phyloP scores from a whole-genome alignment of 2,797 vertebrate genomes.

The Phalloptychus januarius region DNA sequence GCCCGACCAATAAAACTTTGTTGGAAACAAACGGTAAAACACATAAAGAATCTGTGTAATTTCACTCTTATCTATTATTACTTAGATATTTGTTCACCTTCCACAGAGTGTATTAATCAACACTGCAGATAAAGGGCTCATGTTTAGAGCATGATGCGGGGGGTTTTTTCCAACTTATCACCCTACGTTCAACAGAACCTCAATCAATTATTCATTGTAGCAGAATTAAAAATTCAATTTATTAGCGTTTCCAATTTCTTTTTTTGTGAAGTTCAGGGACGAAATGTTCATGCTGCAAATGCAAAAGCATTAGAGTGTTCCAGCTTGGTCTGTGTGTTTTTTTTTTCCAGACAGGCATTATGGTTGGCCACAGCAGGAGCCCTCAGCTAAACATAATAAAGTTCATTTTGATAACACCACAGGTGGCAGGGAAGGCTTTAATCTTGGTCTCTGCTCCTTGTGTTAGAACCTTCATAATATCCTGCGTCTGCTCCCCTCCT shows the following conservation, averaged over 20 bases:
- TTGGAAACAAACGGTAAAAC: slow-evolving; percentile 22
- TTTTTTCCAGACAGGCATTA: slow-evolving; percentile 53
- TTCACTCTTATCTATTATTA: slow-evolving; percentile 25
- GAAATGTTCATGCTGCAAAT: slow-evolving; percentile 25
- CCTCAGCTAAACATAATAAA: slow-evolving; percentile 66
- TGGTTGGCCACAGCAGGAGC: slow-evolving; percentile 55
- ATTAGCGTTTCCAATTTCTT: slow-evolving; percentile 15
- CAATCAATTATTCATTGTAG: slow-evolving; percentile 45
- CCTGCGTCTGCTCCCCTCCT: slow-evolving; percentile 18
- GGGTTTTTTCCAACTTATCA: slow-evolving; percentile 6
- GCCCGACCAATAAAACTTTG: slow-evolving; percentile 20
- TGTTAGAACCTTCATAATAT: slow-evolving; percentile 43
- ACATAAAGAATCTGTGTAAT: slow-evolving; percentile 13
- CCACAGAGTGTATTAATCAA: slow-evolving; percentile 3
- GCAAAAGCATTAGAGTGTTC: slow-evolving; percentile 24
- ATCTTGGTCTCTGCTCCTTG: slow-evolving; percentile 53
- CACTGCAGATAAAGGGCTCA: neutral
- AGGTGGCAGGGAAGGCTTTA: slow-evolving; percentile 61
- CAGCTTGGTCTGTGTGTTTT: slow-evolving; percentile 13
- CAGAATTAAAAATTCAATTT: slow-evolving; percentile 54
- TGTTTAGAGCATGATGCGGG: neutral
- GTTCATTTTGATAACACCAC: slow-evolving; percentile 73
- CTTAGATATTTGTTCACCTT: slow-evolving; percentile 2
- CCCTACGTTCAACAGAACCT: slow-evolving; percentile 11
- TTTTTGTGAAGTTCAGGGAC: neutral